Conservation (phyloP, 2,888 invertebrate genomes). For the Lasioglossum marginatum region DNA sequence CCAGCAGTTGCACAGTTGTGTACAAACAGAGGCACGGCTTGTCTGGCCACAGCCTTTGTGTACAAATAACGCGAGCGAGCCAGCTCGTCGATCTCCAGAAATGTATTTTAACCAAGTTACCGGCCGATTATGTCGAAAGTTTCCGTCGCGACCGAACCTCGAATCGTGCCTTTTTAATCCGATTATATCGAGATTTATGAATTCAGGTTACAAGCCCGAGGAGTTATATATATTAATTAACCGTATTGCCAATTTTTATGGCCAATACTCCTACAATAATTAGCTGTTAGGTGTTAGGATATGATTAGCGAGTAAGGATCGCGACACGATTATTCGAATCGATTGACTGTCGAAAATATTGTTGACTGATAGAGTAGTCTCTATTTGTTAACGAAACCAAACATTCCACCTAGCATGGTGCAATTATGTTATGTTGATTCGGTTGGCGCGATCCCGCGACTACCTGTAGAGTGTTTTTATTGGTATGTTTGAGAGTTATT, state of each 20-base stretch:
- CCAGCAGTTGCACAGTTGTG: conserved; percentile 18
- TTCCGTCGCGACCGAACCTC: background rate
- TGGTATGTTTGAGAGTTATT: background rate
- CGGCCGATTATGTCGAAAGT: background rate
- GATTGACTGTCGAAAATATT: background rate
- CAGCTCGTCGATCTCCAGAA: background rate
- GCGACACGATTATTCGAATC: background rate
- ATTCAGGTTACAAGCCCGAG: background rate
- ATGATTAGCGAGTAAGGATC: conserved; percentile 12
- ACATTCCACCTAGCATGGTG: background rate
- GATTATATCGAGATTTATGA: background rate
- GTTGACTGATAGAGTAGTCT: background rate
- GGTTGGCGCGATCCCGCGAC: background rate
- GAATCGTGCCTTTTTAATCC: conserved; percentile 8
- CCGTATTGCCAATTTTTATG: conserved; percentile 19
- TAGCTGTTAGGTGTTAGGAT: conserved; percentile 35
- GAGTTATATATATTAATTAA: conserved; percentile 13
- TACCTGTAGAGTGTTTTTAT: background rate
- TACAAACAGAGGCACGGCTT: background rate
- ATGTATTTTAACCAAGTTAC: background rate
- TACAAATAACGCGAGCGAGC: background rate
- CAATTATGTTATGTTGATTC: background rate
- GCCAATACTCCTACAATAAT: conserved; percentile 50
- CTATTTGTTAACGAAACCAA: conserved; percentile 11
- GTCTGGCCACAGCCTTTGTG: background rate